These are phyloP conservation scores for Pollenia angustigena DNA, from an alignment of 2,888 invertebrate genomes.

Conservation along the genomic window DNA sequence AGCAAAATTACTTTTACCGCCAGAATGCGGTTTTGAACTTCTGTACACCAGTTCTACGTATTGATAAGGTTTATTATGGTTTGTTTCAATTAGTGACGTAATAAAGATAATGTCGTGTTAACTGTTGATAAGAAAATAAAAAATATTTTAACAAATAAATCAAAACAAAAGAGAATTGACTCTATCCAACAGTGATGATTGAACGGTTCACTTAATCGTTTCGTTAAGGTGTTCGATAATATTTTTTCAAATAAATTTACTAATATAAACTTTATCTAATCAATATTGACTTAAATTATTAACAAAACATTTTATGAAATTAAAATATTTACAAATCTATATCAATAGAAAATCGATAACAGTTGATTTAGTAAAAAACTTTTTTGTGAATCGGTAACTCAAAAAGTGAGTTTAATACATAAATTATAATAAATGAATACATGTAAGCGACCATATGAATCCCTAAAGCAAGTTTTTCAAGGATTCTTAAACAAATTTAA, in stretches of 20 bases:
- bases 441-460: no score
- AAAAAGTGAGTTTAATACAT: no score
- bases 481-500: no score
- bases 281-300: background rate
- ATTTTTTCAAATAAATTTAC: background rate
- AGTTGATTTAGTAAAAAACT: no score
- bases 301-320: no score
- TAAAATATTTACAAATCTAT: no score
- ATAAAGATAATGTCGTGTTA: background rate
- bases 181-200: background rate
- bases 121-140: slow-evolving; percentile 1
- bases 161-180: background rate
- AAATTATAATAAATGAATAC: no score
- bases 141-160: background rate
- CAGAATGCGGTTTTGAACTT: slow-evolving; percentile 17
- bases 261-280: background rate
- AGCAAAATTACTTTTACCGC: background rate
- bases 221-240: background rate
- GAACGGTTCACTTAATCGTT: background rate
- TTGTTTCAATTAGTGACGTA: background rate
- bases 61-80: background rate
- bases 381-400: no score
- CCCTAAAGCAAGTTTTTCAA: no score
- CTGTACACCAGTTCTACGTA: background rate
- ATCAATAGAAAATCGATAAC: no score